Base-by-base conservation (phyloP, 2,113 vertebrate species). In the Semnornis frantzii region DNA sequence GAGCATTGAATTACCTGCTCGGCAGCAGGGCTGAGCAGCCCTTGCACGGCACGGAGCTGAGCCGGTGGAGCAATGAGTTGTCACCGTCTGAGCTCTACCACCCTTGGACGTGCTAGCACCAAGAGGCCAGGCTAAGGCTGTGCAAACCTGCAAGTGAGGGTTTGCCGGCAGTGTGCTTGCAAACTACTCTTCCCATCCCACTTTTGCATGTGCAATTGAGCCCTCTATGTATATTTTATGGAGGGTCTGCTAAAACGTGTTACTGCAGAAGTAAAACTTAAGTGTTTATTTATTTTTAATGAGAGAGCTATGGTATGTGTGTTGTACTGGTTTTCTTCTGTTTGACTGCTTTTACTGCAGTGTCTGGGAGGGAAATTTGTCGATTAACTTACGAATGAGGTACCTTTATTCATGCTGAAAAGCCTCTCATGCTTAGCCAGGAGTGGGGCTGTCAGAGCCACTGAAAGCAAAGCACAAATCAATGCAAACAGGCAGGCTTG, bases 111-210 rank as follows among this genome's bases (percentile, higher is more conserved):
- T 21, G 58, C 55, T 4, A 7, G 63, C 71, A 8, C 18, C 1
- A 4, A 73, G 71, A 34, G 28, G 50, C 37, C 80, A 28, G 4
- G 1, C 2, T 1, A 2, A 23, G 28, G 21, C 59, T 82, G 52
- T 7, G 64, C 0, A 2, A 55, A 28, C n/a, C 37, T 6, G 25
- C 37, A 62, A 70, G 55, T 1, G 3, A 15, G 24, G 1, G 2
- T 58, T 66, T 13, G 31, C 12, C 42, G 5, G 3, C 5, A 7
- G 42, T 3, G 2, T 30, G 31, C 75, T 79, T 24, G 20, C 44
- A 44, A 63, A 23, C 66, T 50, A 82, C 68, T 82, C 50, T 69
- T 71, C 37, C 52, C 20, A 3, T 4, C 37, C 62, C 5, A 28
- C 37, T 34, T 82, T 54, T 50, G 23, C 52, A 2, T 2, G 19